Conservation (phyloP, 2,113 vertebrate genomes). For the Octodon degus region DNA sequence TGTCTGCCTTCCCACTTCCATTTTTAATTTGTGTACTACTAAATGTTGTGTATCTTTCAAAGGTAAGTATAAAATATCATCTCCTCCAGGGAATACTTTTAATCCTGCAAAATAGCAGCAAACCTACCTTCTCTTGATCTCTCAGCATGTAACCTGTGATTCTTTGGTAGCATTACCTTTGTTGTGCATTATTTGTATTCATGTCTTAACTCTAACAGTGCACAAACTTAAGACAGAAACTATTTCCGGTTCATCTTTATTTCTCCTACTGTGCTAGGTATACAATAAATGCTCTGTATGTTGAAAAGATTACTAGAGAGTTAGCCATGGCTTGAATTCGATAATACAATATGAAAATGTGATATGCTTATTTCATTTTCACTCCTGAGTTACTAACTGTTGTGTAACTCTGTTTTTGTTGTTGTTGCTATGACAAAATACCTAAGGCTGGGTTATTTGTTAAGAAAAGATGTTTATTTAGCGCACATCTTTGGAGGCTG, state of each 20-base stretch:
- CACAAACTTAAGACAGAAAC: background rate
- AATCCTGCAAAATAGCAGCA: background rate
- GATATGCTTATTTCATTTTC: background rate
- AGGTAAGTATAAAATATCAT: background rate
- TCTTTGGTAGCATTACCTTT: background rate
- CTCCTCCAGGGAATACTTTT: background rate
- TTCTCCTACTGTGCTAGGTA: background rate
- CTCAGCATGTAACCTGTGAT: background rate
- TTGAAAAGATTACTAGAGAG: slow-evolving; percentile 27
- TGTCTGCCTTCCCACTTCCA: slow-evolving; percentile 26
- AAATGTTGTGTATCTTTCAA: slow-evolving; percentile 22
- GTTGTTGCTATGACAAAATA: background rate
- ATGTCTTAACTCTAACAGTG: background rate
- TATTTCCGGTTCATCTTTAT: background rate
- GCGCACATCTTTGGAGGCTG: background rate
- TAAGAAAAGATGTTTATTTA: background rate
- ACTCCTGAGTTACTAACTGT: background rate
- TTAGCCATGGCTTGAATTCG: slow-evolving; percentile 18
- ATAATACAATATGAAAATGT: background rate
- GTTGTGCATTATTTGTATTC: background rate
- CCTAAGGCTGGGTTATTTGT: background rate
- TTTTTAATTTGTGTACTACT: background rate
- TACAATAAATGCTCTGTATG: background rate
- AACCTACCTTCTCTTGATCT: background rate
- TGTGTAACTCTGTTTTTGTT: background rate